phyloP scores from a whole-genome alignment of 2,888 invertebrate genomes.

The Muscina levida region DNA sequence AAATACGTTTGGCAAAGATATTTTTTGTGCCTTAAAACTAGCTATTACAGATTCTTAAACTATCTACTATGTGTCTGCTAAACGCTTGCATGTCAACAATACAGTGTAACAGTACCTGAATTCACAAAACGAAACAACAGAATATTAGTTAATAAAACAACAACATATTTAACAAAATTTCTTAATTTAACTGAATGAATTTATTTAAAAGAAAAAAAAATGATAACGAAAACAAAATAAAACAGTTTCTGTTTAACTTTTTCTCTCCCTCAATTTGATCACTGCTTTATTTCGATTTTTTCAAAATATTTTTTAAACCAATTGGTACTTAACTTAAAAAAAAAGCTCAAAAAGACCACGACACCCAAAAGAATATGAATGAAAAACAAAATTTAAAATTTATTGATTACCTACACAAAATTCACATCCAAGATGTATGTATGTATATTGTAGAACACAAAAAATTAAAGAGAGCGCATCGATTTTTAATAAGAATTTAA shows the following conservation, averaged over 20 bases:
- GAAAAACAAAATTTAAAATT: slow-evolving; percentile 13
- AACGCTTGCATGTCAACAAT: too few species aligned
- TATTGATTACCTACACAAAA: neutral
- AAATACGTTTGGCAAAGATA: too few species aligned
- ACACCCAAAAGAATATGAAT: too few species aligned
- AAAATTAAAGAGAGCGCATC: slow-evolving; percentile 26
- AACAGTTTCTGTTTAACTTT: slow-evolving; percentile 2
- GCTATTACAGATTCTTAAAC: too few species aligned
- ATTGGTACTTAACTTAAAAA: slow-evolving; percentile 45
- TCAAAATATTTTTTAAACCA: slow-evolving; percentile 11
- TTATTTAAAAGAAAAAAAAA: slow-evolving; percentile 1
- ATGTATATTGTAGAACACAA: too few species aligned
- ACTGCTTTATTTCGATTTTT: too few species aligned
- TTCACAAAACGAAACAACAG: neutral
- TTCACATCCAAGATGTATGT: neutral
- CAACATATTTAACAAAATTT: too few species aligned
- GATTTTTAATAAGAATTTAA: neutral
- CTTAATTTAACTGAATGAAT: neutral
- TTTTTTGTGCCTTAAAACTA: too few species aligned
- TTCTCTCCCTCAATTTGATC: neutral
- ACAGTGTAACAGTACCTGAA: slow-evolving; percentile 38
- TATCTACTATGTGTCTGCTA: too few species aligned
- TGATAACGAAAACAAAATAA: neutral
- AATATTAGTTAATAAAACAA: too few species aligned
- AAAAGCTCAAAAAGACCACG: slow-evolving; percentile 59